A percentile compares a stretch with the other conserved stretches of the same genome.
Conservation (phyloP, 35 echinoderm and acorn worm species). For the Acanthaster planci region DNA sequence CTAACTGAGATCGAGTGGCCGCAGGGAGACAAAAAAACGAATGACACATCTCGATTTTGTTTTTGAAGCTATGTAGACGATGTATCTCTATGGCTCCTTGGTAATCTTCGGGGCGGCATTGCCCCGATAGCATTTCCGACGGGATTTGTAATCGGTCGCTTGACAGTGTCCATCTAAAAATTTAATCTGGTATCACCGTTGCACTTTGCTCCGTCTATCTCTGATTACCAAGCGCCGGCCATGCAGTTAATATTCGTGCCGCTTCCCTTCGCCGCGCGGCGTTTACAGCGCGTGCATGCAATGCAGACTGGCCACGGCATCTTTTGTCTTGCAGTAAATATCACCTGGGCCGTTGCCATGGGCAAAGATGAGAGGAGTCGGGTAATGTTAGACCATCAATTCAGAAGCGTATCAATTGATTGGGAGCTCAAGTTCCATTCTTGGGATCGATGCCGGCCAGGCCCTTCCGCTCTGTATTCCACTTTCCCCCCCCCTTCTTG, state of each 20-base stretch:
- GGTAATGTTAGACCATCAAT: conserved; percentile 24
- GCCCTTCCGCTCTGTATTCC: neutral
- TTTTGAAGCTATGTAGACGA: no score
- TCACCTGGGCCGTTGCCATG: conserved; percentile 10
- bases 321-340: neutral
- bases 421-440: neutral
- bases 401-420: conserved; percentile 27
- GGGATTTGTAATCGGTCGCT: neutral
- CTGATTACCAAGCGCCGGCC: no score
- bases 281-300: neutral
- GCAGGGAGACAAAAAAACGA: no score
- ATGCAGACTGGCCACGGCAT: neutral
- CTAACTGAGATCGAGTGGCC: no score
- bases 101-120: neutral
- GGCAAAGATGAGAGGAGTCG: conserved; percentile 22
- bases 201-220: no score
- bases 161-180: neutral
- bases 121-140: neutral
- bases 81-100: neutral
- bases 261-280: neutral
- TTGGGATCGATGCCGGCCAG: neutral
- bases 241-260: neutral
- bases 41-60: no score
- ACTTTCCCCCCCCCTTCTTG: neutral
- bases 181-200: no score